Evolutionary conservation across 2,113 vertebrate genomes (phyloP), one percentile per base, ranked within the genome.

Genomic region (Canis aureus): DNA sequence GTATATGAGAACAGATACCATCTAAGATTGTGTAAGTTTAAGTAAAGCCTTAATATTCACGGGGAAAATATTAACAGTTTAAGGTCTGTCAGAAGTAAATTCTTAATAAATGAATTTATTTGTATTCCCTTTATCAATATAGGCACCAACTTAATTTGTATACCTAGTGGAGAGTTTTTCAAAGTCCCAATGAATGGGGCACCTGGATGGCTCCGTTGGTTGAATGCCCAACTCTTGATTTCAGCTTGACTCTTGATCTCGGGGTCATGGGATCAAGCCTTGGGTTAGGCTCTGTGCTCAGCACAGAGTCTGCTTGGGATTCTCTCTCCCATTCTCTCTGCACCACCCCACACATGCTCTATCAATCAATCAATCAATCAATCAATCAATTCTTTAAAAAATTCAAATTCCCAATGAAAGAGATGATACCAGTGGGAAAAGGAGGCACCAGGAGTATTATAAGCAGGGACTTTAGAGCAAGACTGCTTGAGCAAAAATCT

Each of bases 101-200:
- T 87, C 43, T 89, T 89, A 62, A 86, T 92, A 57, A 15, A 87
- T 32, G 10, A 57, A 93, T 89, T 96, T 17, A 95, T 66, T n/a
- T 95, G 51, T 87, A 53, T 59, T 92, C 7, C 93, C 27, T 82
- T 83, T 90, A 84, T 93, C 43, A 85, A 29, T 88, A 27, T 67
- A 23, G 29, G 38, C 32, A 91, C 23, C 69, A 85, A 38, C 1
- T 97, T 67, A 80, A 91, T 95, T 80, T 91, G 22, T 55, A 81
- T 3, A 76, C 25, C 15, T 91, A 53, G 19, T 8, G 71, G 25
- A 49, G 66, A 73, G 27, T 92, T 49, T 49, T 76, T 19, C 69
- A 53, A 43, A 51, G 0, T 23, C 25, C 12, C 62, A 92, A 43
- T 74, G 59, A 88, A 67, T 83, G 55, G 66, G 66, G 7, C 3